phyloP scores from a whole-genome alignment of 2,113 vertebrate species.

The Trogon melanurus region DNA sequence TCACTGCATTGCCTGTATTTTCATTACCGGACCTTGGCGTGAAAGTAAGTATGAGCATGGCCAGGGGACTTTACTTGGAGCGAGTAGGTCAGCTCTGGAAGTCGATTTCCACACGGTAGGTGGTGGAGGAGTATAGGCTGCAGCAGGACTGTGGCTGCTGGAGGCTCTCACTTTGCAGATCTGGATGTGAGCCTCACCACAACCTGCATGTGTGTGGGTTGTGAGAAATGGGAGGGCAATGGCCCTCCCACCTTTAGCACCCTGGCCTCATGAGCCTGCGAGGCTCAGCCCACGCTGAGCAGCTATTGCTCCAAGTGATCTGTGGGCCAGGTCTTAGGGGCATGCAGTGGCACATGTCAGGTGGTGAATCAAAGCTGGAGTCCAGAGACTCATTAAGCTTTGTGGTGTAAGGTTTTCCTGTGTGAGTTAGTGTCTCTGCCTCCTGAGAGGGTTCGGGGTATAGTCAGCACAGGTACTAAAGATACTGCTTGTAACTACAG shows the following conservation, averaged over 20 bases:
- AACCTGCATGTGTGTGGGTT: fast-evolving
- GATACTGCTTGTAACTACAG: neutral
- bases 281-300: neutral
- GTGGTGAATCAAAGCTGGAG: neutral
- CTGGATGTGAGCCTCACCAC: neutral
- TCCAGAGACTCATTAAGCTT: neutral
- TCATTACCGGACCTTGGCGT: neutral
- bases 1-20: neutral
- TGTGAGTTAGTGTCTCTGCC: neutral
- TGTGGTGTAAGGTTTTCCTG: neutral
- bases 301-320: neutral
- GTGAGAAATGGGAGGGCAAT: neutral
- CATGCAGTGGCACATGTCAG: neutral
- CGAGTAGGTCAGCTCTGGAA: neutral
- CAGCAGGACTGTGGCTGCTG: fast-evolving
- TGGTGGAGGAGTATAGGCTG: neutral
- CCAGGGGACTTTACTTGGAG: neutral
- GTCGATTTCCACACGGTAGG: neutral
- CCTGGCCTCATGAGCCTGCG: neutral
- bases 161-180: neutral
- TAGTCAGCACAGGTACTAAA: neutral
- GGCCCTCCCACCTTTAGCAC: neutral
- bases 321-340: neutral
- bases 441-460: neutral
- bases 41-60: neutral